These are phyloP conservation scores for Leuctra nigra DNA, from an alignment of 2,888 invertebrate genomes.

Conservation along the genomic window DNA sequence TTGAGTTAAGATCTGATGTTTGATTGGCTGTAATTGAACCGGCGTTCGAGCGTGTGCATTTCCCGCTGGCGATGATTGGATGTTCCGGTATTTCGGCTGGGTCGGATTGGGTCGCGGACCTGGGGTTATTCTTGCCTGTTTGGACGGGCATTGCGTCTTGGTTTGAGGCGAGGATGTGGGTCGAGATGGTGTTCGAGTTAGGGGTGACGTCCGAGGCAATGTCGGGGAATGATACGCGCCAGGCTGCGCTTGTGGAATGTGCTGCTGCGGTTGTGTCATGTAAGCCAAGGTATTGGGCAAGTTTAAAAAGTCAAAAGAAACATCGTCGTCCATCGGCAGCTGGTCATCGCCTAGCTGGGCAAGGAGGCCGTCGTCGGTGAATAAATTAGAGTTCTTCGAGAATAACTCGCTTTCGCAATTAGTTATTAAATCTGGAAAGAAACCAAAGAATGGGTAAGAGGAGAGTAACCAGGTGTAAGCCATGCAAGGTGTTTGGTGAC, in stretches of 20 bases:
- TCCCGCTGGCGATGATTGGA: conserved; percentile 4
- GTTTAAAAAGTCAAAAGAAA: conserved; percentile 43
- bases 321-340: conserved; percentile 42
- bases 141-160: not conserved
- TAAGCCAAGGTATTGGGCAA: conserved; percentile 34
- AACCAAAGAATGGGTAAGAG: no score
- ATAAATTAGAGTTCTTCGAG: conserved; percentile 46
- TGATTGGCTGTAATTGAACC: not conserved
- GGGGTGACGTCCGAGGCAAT: not conserved
- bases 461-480: no score
- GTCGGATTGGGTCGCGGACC: not conserved
- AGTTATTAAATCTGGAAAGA: conserved; percentile 54
- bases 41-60: not conserved
- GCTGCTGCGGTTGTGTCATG: conserved; percentile 27
- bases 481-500: no score
- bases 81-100: conserved; percentile 2
- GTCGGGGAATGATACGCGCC: conserved; percentile 13
- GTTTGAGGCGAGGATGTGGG: not conserved
- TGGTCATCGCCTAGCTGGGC: conserved; percentile 43
- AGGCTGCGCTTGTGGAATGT: not conserved
- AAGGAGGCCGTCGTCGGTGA: conserved; percentile 46
- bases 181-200: not conserved
- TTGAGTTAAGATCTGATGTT: conserved; percentile 3
- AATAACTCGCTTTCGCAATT: conserved; percentile 62
- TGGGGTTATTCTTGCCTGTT: not conserved